A percentile compares a stretch with the other conserved stretches of the same genome.
phyloP scores from a whole-genome alignment of 2,113 vertebrate species.

The Anhinga anhinga region DNA sequence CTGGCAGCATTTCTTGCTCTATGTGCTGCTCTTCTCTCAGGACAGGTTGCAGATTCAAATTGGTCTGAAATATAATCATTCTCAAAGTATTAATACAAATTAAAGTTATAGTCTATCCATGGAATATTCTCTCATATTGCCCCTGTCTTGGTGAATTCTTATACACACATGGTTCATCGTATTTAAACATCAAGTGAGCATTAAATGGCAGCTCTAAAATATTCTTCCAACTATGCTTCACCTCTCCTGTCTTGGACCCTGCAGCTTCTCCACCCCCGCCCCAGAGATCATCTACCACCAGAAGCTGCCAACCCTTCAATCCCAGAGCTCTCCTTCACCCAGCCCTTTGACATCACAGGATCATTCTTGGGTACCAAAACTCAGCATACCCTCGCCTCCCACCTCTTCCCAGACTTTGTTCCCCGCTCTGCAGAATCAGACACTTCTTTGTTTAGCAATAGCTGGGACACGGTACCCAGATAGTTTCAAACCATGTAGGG shows the following conservation, averaged over 20 bases:
- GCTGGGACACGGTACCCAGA: background rate
- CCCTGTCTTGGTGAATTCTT: background rate
- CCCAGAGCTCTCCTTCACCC: background rate
- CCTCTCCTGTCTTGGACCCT: background rate
- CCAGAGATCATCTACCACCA: background rate
- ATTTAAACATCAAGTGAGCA: background rate
- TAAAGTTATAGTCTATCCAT: background rate
- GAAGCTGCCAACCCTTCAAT: background rate
- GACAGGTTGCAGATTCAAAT: background rate
- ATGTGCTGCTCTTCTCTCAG: background rate
- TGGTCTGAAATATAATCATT: background rate
- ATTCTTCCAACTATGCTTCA: background rate
- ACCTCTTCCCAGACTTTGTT: background rate
- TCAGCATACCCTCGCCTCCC: rapidly evolving
- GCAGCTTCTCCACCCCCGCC: background rate
- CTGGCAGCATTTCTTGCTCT: background rate
- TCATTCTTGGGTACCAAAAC: background rate
- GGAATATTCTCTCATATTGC: background rate
- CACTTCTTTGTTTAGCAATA: background rate
- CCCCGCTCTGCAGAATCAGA: background rate
- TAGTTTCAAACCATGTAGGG: background rate
- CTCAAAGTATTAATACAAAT: background rate
- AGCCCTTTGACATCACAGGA: background rate
- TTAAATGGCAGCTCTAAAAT: background rate
- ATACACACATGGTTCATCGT: background rate